A percentile compares a stretch with the other conserved stretches of the same genome.
Conservation (phyloP, 2,888 invertebrate genomes). For the Diachrysia chrysitis region DNA sequence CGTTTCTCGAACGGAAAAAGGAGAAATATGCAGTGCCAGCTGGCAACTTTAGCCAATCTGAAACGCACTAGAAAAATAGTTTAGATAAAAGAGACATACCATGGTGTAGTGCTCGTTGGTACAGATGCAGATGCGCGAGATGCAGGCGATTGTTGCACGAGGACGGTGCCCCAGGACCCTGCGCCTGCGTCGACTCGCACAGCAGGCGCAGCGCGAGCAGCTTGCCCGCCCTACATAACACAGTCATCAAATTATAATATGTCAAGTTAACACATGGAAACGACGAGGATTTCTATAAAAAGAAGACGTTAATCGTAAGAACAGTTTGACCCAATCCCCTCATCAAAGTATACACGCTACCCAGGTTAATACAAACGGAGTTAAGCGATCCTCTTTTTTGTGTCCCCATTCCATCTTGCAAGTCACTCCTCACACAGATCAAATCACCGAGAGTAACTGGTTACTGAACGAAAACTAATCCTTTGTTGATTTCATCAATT, state of each 20-base stretch:
- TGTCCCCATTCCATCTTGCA: constrained; percentile 15
- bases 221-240: constrained; percentile 91
- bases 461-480: background rate
- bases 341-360: constrained; percentile 15
- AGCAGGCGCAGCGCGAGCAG: constrained; percentile 95
- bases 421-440: background rate
- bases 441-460: constrained; percentile 8
- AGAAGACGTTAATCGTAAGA: no score
- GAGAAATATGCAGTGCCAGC: no score
- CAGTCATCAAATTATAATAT: background rate
- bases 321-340: background rate
- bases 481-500: background rate
- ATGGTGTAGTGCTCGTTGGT: constrained; percentile 96
- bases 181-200: constrained; percentile 95
- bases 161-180: constrained; percentile 90
- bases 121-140: constrained; percentile 93
- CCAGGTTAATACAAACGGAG: constrained; percentile 30
- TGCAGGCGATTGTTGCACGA: constrained; percentile 88
- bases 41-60: no score
- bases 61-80: no score
- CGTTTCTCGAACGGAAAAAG: no score
- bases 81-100: no score
- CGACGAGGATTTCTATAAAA: background rate
- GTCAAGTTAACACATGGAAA: background rate
- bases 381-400: constrained; percentile 12